Evolutionary conservation across 1,140 invertebrate genomes (phyloP), one percentile per base, ranked within the genome.

Genomic region (Formica exsecta): DNA sequence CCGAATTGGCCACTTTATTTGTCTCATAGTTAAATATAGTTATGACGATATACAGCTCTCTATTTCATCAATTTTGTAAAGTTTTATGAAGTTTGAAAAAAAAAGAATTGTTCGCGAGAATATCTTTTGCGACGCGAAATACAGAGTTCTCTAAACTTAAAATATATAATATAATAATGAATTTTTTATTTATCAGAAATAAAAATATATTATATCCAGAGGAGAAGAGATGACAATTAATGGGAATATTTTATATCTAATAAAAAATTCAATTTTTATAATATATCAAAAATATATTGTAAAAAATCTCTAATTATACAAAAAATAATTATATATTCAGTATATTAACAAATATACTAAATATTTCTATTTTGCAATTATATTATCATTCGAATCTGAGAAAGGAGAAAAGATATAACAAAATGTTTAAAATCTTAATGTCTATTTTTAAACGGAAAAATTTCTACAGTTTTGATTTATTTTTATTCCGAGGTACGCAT

Each of bases 31-130:
- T 73, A 68, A 61, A 51, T 57, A 25, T 19, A 62, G 38, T 83
- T 81, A 36, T 44, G 54, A 83, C 38, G 54, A 83, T 61, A 74
- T 25, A 29, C 44, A 16, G 16, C 54, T 6, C 4, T 54, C 54
- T 71, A 44, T 83, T 81, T 57, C 77, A 59, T 73, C 62, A 62
- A 38, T 83, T 83, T 83, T 61, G 73, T 61, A 61, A 81, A 83
- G 51, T 83, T 73, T 73, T 36, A 51, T 6, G 7, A 81, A 81
- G 79, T 81, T 81, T 54, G 19, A 38, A 38, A 48, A 65, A 36
- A 29, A 66, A n/a, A 19, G 19, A 66, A 38, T 76, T 51, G 61
- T 5, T 25, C 4, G 25, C 2, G 36, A n/a, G 77, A 59, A 13
- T 41, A 70, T 59, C 22, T 32, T 36, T 38, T 6, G 9, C n/a